These are phyloP conservation scores for Pangasius sanitwongsei DNA, from an alignment of 2,797 vertebrate species.

Conservation along the genomic window DNA sequence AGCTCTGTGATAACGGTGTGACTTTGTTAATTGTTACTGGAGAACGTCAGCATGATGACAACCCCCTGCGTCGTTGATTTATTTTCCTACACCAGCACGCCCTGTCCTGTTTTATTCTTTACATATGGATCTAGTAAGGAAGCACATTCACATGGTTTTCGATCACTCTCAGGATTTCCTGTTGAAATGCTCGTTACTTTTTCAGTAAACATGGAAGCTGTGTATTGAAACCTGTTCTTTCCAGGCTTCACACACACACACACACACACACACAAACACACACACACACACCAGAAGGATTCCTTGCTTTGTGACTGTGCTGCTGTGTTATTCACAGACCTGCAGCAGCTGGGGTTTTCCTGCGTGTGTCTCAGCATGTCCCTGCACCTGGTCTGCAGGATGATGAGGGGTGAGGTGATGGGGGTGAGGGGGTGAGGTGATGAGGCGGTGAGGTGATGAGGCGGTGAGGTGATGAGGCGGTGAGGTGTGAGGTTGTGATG, in stretches of 20 bases:
- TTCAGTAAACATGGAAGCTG: background rate
- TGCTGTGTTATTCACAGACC: conserved; percentile 9
- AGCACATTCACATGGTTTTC: background rate
- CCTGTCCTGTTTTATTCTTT: background rate
- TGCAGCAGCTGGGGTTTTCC: background rate
- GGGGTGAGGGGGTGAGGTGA: no score
- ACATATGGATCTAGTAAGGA: background rate
- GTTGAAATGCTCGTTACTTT: background rate
- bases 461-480: no score
- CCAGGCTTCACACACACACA: background rate
- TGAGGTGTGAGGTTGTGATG: no score
- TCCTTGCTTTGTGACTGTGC: conserved; percentile 29
- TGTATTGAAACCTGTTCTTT: background rate
- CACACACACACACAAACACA: background rate
- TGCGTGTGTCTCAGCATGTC: conserved; percentile 7
- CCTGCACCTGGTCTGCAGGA: background rate
- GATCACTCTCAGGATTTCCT: background rate
- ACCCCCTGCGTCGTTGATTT: background rate
- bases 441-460: no score
- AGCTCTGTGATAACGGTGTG: background rate
- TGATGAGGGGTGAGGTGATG: no score
- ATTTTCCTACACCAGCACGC: background rate
- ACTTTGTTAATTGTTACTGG: background rate
- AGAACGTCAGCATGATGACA: background rate
- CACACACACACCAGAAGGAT: background rate